Conservation (phyloP, 2,888 invertebrate species). For the Pollenia amentaria region DNA sequence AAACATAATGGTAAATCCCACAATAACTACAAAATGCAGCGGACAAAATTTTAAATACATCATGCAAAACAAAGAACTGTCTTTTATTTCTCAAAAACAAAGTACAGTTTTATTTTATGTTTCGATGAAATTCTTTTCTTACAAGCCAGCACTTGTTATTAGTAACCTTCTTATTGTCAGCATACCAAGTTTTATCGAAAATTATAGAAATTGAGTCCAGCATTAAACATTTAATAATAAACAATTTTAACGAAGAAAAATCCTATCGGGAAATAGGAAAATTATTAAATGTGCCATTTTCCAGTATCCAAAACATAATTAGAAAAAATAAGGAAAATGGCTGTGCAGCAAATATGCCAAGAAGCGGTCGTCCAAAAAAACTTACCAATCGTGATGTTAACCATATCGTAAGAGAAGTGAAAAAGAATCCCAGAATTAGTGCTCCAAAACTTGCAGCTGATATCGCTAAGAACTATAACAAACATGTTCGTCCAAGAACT, state of each 20-base stretch:
- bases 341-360: background rate
- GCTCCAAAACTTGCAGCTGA: background rate
- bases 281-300: background rate
- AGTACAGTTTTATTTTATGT: too few relatives aligned
- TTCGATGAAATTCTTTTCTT: background rate
- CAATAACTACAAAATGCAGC: too few relatives aligned
- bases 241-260: background rate
- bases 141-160: background rate
- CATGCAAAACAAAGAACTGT: background rate
- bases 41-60: too few relatives aligned
- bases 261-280: background rate
- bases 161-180: too few relatives aligned
- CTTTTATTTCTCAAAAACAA: background rate
- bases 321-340: background rate
- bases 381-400: too few relatives aligned
- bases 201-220: background rate
- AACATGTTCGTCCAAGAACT: background rate
- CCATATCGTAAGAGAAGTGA: background rate
- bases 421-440: background rate
- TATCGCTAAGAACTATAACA: background rate
- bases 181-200: background rate
- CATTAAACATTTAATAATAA: background rate
- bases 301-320: background rate
- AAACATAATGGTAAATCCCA: too few relatives aligned
- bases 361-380: background rate